Evolutionary conservation across 2,797 vertebrate species (phyloP).

Genomic region (Aphelocoma californica): DNA sequence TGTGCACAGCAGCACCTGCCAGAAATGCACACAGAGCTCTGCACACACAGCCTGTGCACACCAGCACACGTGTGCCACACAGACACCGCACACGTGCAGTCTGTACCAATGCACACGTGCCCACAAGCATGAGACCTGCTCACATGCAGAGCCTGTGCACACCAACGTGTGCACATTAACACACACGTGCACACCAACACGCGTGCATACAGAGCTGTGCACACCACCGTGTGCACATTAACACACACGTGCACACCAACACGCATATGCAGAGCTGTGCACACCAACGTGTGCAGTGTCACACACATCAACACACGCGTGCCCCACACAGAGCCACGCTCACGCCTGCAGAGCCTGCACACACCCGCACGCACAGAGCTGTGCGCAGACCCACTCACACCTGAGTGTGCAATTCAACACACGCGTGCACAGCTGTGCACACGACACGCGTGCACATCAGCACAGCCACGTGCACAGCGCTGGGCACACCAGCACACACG

Average conservation of each 20-base stretch:
- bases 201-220: neutral
- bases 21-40: neutral
- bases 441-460: neutral
- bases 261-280: neutral
- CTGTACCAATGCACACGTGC: neutral
- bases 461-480: accelerated
- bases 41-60: neutral
- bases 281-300: neutral
- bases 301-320: accelerated
- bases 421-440: neutral
- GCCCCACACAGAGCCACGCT: neutral
- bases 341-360: neutral
- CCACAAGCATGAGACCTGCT: neutral
- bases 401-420: neutral
- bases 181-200: too few relatives aligned
- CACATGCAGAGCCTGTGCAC: neutral
- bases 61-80: neutral
- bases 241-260: neutral
- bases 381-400: neutral
- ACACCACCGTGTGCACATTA: neutral
- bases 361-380: neutral
- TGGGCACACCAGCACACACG: accelerated
- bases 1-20: neutral
- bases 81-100: neutral
- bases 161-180: neutral